Evolutionary conservation across 1,140 invertebrate species (phyloP).

Genomic region (Cylas formicarius): DNA sequence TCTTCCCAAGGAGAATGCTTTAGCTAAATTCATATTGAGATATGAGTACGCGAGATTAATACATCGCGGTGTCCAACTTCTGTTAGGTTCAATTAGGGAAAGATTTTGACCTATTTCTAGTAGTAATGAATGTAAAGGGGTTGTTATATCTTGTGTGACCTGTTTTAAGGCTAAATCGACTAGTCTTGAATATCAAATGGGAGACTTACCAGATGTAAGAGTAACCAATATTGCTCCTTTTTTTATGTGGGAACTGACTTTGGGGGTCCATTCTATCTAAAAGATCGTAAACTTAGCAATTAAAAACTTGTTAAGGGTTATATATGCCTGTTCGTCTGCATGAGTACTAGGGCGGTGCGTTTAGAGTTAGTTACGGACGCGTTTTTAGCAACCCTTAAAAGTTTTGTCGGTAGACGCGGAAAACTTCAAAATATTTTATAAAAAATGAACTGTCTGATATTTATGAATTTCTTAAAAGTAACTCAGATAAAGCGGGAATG

Average conservation of each 20-base stretch:
- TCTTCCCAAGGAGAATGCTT: slow-evolving; percentile 12
- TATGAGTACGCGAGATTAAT: slow-evolving; percentile 24
- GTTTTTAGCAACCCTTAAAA: slow-evolving; percentile 28
- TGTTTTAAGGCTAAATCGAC: slow-evolving; percentile 21
- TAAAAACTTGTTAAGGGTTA: slow-evolving; percentile 17
- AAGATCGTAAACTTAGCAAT: slow-evolving; percentile 5
- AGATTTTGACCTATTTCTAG: slow-evolving; percentile 23
- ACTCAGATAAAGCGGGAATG: too few relatives aligned
- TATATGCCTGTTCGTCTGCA: slow-evolving; percentile 18
- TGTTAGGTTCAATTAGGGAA: slow-evolving; percentile 20
- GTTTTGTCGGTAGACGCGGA: slow-evolving; percentile 32
- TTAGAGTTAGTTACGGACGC: slow-evolving; percentile 33
- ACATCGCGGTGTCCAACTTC: slow-evolving; percentile 29
- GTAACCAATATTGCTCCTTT: slow-evolving; percentile 28
- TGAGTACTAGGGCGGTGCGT: slow-evolving; percentile 28
- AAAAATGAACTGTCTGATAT: slow-evolving; percentile 25
- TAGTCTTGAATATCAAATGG: slow-evolving; percentile 11
- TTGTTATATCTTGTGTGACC: slow-evolving; percentile 3
- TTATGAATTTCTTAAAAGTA: slow-evolving; percentile 2
- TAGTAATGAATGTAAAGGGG: slow-evolving; percentile 4
- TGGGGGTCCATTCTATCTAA: slow-evolving; percentile 10
- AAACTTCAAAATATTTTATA: slow-evolving; percentile 1
- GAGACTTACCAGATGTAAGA: slow-evolving; percentile 7
- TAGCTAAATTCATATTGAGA: slow-evolving; percentile 19
- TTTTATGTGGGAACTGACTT: slow-evolving; percentile 9